A percentile compares a stretch with the other conserved stretches of the same genome.
These are phyloP conservation scores for Prorops nasuta DNA, from an alignment of 1,140 invertebrate genomes.

Conservation along the genomic window DNA sequence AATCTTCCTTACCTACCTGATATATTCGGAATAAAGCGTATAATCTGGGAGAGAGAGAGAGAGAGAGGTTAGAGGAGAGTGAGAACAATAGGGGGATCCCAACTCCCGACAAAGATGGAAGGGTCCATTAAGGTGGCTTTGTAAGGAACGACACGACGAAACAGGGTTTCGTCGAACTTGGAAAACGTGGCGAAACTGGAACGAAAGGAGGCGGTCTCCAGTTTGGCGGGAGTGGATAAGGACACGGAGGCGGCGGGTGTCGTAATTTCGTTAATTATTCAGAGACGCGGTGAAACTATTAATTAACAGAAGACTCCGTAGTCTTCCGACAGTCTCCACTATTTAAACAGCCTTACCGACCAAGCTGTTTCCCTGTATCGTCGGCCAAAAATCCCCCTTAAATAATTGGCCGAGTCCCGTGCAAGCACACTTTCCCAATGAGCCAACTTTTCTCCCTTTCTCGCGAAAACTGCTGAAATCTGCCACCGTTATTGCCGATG, in stretches of 20 bases:
- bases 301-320: constrained; percentile 40
- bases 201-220: neutral
- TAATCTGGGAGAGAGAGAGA: constrained; percentile 28
- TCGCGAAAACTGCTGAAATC: neutral
- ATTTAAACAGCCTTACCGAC: constrained; percentile 24
- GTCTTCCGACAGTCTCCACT: too few relatives aligned
- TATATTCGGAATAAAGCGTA: constrained; percentile 30
- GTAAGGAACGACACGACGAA: constrained; percentile 21
- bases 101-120: constrained; percentile 21
- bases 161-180: constrained; percentile 23
- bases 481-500: constrained; percentile 1
- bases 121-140: constrained; percentile 39
- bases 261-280: constrained; percentile 49
- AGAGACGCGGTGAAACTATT: constrained; percentile 27
- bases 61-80: too few relatives aligned
- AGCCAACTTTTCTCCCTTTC: constrained; percentile 1
- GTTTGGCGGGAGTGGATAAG: constrained; percentile 1
- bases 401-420: constrained; percentile 31
- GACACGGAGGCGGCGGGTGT: constrained; percentile 10
- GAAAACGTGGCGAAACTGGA: constrained; percentile 8
- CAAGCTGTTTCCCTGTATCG: constrained; percentile 1
- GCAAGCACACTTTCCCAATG: constrained; percentile 9
- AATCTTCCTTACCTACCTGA: too few relatives aligned
- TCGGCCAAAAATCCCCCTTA: constrained; percentile 31
- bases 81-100: too few relatives aligned